Base-by-base conservation (phyloP, 2,113 vertebrate genomes). In the Xenopus laevis region DNA sequence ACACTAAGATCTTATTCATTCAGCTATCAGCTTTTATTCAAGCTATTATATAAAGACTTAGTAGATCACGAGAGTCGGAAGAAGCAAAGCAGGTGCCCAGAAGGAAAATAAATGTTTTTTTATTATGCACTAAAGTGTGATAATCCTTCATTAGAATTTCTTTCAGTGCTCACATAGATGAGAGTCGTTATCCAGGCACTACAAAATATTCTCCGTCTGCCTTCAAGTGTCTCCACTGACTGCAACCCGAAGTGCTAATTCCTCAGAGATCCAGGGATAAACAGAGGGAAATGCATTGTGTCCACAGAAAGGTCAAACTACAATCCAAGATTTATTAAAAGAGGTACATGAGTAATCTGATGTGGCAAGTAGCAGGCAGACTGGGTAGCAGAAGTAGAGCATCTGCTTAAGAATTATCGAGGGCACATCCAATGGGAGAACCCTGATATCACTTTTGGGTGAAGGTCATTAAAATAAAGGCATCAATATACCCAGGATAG, bases 71-170 rank as follows among this genome's bases (percentile, higher is more conserved):
- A 27, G 61, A 17, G 30, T 6, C 30, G 33, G 21, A 64, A 13
- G 30, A 6, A 64, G 30, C 11, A 46, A 15, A 59, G 17, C 23
- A 71, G 15, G 18, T 71, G 17, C 44, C 44, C 44, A 17, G 18
- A 46, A 33, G n/a, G 18, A 46, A 71, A 10, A 70, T 50, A 18
- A 50, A 50, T 50, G 23, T 2, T 52, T 30, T 47, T 30, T 61
- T 27, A 60, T 60, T 71, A 50, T 71, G 58, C 44, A 62, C 2
- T 63, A 12, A 63, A 52, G 2, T 13, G 21, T 53, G 46, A 63
- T 71, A 71, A 63, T 71, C 59, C 70, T 52, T 63, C 5, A 52
- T 71, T 71, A 71, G 59, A 63, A 33, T 63, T 16, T n/a, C 46
- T 63, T 53, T 17, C 20, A 63, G 4, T 21, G 16, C 58, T 63